Percentiles rank a stretch among this genome's conserved stretches.
These are phyloP conservation scores for Poecilobothrus nobilitatus DNA, from an alignment of 2,888 invertebrate genomes.

Conservation along the genomic window DNA sequence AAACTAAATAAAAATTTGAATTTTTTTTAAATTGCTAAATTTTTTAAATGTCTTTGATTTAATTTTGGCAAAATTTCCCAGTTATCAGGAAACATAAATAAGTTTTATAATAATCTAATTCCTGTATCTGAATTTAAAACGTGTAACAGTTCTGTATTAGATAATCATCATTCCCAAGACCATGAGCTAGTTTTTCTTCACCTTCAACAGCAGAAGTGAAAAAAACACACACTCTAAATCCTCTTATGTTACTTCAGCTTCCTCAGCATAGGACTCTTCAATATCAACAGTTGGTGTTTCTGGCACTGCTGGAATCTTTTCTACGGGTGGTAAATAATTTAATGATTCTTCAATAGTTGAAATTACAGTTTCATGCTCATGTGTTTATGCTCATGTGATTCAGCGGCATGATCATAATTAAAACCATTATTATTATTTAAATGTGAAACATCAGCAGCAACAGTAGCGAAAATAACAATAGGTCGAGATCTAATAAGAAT, in stretches of 20 bases:
- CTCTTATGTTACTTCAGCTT: no score
- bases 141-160: constrained; percentile 29
- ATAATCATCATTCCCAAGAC: constrained; percentile 28
- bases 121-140: constrained; percentile 24
- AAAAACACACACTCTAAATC: constrained; percentile 20
- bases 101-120: no score
- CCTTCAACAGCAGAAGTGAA: background rate
- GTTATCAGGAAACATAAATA: no score
- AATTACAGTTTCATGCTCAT: background rate
- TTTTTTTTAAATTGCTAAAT: no score
- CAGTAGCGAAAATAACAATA: background rate
- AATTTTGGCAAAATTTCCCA: no score
- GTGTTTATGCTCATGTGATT: background rate
- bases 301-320: background rate
- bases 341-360: background rate
- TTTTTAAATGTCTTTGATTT: no score
- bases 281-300: no score
- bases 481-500: background rate
- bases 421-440: background rate
- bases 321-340: background rate
- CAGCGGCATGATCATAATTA: background rate
- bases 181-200: constrained; percentile 16
- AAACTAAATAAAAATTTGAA: no score
- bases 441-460: background rate
- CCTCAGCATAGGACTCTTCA: no score